Percentiles rank a stretch among this genome's conserved stretches.
These are phyloP conservation scores for Eospalax fontanierii DNA, from an alignment of 2,797 vertebrate genomes.

Conservation along the genomic window DNA sequence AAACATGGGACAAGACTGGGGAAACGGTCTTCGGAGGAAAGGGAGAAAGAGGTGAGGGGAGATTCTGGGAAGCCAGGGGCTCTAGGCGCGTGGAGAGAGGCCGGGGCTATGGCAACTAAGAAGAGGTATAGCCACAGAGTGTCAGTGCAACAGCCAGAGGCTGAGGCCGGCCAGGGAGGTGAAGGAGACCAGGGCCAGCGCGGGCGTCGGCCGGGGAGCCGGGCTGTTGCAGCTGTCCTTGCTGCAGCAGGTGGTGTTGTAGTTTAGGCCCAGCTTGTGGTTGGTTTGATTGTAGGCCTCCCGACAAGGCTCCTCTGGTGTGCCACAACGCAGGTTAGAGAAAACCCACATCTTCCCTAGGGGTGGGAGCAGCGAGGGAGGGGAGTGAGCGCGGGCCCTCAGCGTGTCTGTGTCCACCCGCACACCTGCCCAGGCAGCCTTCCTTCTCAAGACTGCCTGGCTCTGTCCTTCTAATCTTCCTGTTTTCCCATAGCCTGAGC, in stretches of 20 bases:
- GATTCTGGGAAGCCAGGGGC: not conserved
- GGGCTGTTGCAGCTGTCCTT: slow-evolving; percentile 78
- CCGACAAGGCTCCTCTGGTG: slow-evolving; percentile 53
- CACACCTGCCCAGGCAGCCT: not conserved
- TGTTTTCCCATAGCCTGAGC: not conserved
- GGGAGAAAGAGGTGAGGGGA: not conserved
- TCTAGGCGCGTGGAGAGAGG: not conserved
- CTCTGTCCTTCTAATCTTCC: not conserved
- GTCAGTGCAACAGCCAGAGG: slow-evolving; percentile 82
- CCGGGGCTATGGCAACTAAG: not conserved
- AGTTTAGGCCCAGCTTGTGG: slow-evolving; percentile 75
- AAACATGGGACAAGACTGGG: slow-evolving; percentile 10
- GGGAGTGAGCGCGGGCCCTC: not conserved
- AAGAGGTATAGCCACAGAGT: not conserved
- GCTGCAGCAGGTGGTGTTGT: slow-evolving; percentile 83
- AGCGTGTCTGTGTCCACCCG: not conserved
- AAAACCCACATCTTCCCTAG: slow-evolving; percentile 84
- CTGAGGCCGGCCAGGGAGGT: slow-evolving; percentile 72
- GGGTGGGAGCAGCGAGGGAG: not conserved
- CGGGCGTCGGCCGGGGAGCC: not conserved
- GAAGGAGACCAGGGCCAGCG: slow-evolving; percentile 54
- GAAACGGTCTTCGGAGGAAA: slow-evolving; percentile 28
- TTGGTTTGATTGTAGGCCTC: slow-evolving; percentile 72
- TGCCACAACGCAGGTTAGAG: slow-evolving; percentile 80
- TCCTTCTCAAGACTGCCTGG: not conserved